Conservation (phyloP, 2,113 vertebrate species). For the Rhombomys opimus region DNA sequence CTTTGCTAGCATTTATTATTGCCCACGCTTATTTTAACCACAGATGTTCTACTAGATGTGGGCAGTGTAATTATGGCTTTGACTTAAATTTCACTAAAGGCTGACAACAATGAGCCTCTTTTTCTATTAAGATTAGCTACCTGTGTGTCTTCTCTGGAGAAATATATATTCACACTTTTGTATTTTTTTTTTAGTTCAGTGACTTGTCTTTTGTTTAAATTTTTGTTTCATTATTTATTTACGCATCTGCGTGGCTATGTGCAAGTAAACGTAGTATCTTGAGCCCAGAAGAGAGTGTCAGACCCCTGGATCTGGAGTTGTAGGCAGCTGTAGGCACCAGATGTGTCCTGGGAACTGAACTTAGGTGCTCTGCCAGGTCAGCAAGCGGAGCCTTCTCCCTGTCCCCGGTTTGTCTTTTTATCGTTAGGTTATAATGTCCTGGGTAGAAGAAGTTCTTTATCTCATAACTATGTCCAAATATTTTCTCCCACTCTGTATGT, state of each 20-base stretch:
- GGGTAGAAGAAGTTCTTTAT: background rate
- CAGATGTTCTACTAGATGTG: background rate
- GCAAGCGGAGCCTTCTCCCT: background rate
- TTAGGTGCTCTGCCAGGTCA: background rate
- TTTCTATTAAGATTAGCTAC: background rate
- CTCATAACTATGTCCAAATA: slow-evolving; percentile 26
- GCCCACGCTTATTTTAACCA: background rate
- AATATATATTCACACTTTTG: background rate
- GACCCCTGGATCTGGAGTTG: background rate
- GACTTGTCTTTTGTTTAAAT: background rate
- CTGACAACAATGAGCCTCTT: background rate
- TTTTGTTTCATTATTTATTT: background rate
- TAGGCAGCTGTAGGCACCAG: background rate
- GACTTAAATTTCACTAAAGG: background rate
- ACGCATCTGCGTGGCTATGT: background rate
- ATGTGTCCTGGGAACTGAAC: too few species aligned
- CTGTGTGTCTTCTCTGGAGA: background rate
- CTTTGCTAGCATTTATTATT: background rate
- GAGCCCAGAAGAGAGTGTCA: background rate
- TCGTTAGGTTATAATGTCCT: background rate
- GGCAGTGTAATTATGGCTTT: background rate
- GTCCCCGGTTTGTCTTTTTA: background rate
- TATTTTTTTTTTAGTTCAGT: background rate
- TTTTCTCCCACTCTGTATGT: background rate
- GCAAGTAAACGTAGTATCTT: background rate